phyloP scores from a whole-genome alignment of 2,888 invertebrate species.

The Apamea sordens region DNA sequence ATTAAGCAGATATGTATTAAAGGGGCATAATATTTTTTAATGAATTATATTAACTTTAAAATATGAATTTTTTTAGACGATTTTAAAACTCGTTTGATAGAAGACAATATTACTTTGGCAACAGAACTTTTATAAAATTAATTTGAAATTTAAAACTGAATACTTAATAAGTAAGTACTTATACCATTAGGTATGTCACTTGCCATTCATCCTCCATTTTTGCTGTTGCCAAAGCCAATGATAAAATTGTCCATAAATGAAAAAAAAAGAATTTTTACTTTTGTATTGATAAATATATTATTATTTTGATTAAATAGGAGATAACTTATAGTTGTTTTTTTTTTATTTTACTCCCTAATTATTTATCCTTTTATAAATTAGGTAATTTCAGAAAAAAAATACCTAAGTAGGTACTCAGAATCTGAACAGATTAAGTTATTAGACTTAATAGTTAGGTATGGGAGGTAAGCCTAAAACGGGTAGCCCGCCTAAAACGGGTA shows the following conservation, averaged over 20 bases:
- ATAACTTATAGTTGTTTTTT: background rate
- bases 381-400: background rate
- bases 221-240: background rate
- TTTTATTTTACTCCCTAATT: background rate
- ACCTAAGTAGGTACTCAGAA: background rate
- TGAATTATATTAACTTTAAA: background rate
- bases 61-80: slow-evolving; percentile 7
- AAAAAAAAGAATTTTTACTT: background rate
- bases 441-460: too few species aligned
- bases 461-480: too few species aligned
- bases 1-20: slow-evolving; percentile 31
- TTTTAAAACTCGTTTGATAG: slow-evolving; percentile 1
- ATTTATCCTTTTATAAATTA: background rate
- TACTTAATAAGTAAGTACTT: too few species aligned
- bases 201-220: background rate
- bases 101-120: background rate
- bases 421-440: background rate
- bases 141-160: background rate
- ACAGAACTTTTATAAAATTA: too few species aligned
- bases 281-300: background rate
- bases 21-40: slow-evolving; percentile 24
- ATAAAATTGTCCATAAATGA: background rate
- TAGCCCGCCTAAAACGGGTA: too few species aligned
- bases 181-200: background rate
- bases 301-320: slow-evolving; percentile 16